These are phyloP conservation scores for Zonotrichia albicollis DNA, from an alignment of 2,797 vertebrate genomes.

Conservation along the genomic window DNA sequence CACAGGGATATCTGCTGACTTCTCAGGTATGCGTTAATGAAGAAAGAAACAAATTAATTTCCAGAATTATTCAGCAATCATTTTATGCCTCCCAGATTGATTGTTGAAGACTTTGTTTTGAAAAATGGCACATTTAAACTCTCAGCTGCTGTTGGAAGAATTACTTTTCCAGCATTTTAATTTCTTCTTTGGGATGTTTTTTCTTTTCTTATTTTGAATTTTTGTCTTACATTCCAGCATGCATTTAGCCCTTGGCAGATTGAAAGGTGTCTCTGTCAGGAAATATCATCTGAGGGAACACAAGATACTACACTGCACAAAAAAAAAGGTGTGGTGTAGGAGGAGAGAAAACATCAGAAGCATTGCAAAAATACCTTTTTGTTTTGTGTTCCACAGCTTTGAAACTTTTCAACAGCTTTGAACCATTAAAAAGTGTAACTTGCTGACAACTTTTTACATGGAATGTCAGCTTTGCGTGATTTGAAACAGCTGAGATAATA, in stretches of 20 bases:
- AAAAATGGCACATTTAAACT: neutral
- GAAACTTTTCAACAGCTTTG: constrained; percentile 66
- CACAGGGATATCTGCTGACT: neutral
- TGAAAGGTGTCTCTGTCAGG: constrained; percentile 65
- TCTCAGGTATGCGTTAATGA: neutral
- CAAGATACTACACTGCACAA: constrained; percentile 66
- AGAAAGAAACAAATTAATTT: neutral
- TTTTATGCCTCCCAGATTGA: neutral
- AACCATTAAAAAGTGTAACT: constrained; percentile 65
- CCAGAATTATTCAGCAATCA: neutral
- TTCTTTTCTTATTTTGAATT: neutral
- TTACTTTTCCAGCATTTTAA: neutral
- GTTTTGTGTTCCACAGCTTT: constrained; percentile 38
- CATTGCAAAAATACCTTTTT: constrained; percentile 56
- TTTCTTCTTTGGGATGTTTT: neutral
- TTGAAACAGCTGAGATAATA: constrained; percentile 64
- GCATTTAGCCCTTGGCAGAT: constrained; percentile 28
- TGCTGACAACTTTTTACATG: constrained; percentile 70
- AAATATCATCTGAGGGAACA: constrained; percentile 68
- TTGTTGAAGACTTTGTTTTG: neutral
- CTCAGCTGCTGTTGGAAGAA: neutral
- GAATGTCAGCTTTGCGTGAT: constrained; percentile 59
- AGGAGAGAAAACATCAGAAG: constrained; percentile 67
- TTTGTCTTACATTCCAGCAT: constrained; percentile 7
- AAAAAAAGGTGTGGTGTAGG: constrained; percentile 69